Conservation (phyloP, 2,113 vertebrate species). For the Pogona vitticeps region DNA sequence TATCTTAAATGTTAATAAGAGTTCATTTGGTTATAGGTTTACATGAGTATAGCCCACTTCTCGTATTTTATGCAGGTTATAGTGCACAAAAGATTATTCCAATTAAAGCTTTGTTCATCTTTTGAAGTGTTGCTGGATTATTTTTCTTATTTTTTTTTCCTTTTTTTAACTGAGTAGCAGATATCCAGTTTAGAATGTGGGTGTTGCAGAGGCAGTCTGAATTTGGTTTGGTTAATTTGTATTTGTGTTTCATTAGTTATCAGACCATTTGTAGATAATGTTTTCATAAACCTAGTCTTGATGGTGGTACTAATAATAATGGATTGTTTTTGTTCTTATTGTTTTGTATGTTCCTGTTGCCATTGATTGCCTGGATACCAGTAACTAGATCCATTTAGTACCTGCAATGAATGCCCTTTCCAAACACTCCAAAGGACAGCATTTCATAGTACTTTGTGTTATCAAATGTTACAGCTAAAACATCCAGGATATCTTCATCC, state of each 20-base stretch:
- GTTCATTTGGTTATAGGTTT: background rate
- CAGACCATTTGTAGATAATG: background rate
- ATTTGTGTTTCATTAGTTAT: background rate
- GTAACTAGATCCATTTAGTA: too few species aligned
- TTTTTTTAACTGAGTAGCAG: background rate
- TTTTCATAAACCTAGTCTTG: background rate
- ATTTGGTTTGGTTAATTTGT: background rate
- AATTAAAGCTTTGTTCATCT: background rate
- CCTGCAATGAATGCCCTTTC: background rate
- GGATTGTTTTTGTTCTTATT: background rate
- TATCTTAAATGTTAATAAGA: too few species aligned
- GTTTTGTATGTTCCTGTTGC: background rate
- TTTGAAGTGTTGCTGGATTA: background rate
- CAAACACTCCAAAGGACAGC: background rate
- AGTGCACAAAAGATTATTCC: background rate
- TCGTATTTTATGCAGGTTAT: too few species aligned
- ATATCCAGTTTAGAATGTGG: background rate
- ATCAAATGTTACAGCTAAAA: too few species aligned
- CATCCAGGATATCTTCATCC: too few species aligned
- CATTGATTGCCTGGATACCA: background rate
- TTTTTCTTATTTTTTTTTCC: background rate
- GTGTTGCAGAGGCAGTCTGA: background rate
- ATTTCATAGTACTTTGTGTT: too few species aligned
- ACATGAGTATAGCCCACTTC: background rate
- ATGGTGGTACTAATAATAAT: background rate